Base-by-base conservation (phyloP, 2,888 invertebrate genomes). In the Belgica antarctica region DNA sequence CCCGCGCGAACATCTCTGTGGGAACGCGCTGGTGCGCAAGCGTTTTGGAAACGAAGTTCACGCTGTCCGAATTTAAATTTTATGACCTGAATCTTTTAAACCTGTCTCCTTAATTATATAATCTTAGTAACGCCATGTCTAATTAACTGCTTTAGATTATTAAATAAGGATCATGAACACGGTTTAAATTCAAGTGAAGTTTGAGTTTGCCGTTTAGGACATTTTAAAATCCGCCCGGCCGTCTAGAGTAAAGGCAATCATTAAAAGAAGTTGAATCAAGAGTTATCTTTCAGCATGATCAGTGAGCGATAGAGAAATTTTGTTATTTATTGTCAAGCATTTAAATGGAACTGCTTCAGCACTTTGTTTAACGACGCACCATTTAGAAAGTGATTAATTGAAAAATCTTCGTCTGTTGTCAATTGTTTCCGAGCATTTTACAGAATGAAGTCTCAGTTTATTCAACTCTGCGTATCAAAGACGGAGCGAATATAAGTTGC, bases 281-380 rank as follows among this genome's bases (percentile, higher is more conserved):
- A 52, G 10, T 46, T 46, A 46, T 46, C 52, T 17, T 52, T 52
- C 52, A 52, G 52, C 22, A 52, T 22, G 22, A 52, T 52, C 52
- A 52, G 17, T 52, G 19, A 7, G 22, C 22, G 52, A 52, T 52
- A 52, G n/a, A 52, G 52, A 52, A 7, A 22, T 52, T 52, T 31
- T 17, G 31, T 63, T 63, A 63, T 63, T 63, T 63, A 63, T 63
- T 41, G 41, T 63, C 63, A 25, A 63, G n/a, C 63, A 63, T 63
- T 63, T 63, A 63, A 36, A 63, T 63, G 36, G 25, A 63, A 63
- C 63, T 63, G 63, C 41, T 63, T 36, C 63, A 22, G 36, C 24
- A 63, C 63, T 36, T 63, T 24, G 41, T 63, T 63, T 36, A 63
- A 63, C 41, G 63, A 63, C 15, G 17, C 28, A n/a, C 15, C 61